Evolutionary conservation across 1,140 invertebrate species (phyloP).

Genomic region (Marisa cornuarietis): DNA sequence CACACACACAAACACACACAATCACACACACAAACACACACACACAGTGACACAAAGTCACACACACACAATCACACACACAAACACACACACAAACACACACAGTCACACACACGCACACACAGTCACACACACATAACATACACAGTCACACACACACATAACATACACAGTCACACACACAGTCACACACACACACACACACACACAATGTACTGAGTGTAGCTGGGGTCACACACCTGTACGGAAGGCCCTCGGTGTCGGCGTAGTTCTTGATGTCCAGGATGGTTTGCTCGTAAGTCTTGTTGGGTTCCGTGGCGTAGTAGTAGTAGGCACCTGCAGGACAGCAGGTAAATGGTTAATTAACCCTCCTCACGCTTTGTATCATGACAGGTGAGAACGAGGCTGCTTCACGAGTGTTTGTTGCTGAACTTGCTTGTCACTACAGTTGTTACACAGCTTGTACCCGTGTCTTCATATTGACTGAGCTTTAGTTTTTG

Average conservation of each 20-base stretch:
- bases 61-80: not conserved
- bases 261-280: conserved; percentile 30
- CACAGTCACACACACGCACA: not conserved
- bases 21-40: not conserved
- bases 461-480: too few relatives aligned
- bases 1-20: not conserved
- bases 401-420: too few relatives aligned
- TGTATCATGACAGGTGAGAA: too few relatives aligned
- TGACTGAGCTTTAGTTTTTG: too few relatives aligned
- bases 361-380: too few relatives aligned
- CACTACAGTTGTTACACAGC: too few relatives aligned
- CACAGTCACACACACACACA: not conserved
- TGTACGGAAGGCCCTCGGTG: conserved; percentile 3
- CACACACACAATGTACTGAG: not conserved
- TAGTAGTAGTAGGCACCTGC: conserved; percentile 54
- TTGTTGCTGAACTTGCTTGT: too few relatives aligned
- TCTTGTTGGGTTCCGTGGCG: conserved; percentile 42
- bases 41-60: too few relatives aligned
- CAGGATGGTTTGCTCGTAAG: conserved; percentile 46
- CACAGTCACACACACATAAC: not conserved
- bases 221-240: not conserved
- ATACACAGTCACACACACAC: too few relatives aligned
- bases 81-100: not conserved
- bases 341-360: not conserved
- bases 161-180: not conserved